phyloP scores from a whole-genome alignment of 2,113 vertebrate species.

The Copsychus sechellarum region DNA sequence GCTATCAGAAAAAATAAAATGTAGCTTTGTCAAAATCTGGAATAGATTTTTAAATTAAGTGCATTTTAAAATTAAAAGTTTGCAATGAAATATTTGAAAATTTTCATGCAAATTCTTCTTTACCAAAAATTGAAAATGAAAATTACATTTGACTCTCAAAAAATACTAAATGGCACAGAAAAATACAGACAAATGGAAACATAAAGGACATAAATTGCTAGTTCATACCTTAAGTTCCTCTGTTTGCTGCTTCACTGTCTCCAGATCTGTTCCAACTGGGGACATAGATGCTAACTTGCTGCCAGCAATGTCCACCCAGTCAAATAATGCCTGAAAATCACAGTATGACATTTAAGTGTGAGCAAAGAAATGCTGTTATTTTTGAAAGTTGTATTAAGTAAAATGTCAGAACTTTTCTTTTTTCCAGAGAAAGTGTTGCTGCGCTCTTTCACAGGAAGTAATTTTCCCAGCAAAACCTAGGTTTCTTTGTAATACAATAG shows the following conservation, averaged over 20 bases:
- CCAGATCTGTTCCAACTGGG: conserved; percentile 94
- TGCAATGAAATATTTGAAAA: not conserved
- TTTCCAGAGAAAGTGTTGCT: not conserved
- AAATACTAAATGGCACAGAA: not conserved
- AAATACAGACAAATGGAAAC: not conserved
- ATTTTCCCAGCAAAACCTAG: not conserved
- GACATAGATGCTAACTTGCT: conserved; percentile 93
- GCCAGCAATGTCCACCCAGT: conserved; percentile 96
- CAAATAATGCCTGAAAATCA: conserved; percentile 90
- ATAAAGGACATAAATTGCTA: not conserved
- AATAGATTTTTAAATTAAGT: not conserved
- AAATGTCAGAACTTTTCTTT: not conserved
- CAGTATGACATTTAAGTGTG: not conserved
- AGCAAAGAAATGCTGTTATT: not conserved
- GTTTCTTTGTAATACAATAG: not conserved
- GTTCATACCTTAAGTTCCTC: conserved; percentile 92
- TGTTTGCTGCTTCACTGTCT: conserved; percentile 98
- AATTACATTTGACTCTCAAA: not conserved
- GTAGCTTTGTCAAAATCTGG: not conserved
- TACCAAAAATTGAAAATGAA: not conserved
- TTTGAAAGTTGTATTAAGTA: not conserved
- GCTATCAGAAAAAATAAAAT: not conserved
- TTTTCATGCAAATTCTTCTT: not conserved
- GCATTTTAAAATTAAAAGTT: not conserved
- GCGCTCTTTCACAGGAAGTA: not conserved